These are phyloP conservation scores for Drosophila niveifrons DNA, from an alignment of 2,888 invertebrate species.

Conservation along the genomic window DNA sequence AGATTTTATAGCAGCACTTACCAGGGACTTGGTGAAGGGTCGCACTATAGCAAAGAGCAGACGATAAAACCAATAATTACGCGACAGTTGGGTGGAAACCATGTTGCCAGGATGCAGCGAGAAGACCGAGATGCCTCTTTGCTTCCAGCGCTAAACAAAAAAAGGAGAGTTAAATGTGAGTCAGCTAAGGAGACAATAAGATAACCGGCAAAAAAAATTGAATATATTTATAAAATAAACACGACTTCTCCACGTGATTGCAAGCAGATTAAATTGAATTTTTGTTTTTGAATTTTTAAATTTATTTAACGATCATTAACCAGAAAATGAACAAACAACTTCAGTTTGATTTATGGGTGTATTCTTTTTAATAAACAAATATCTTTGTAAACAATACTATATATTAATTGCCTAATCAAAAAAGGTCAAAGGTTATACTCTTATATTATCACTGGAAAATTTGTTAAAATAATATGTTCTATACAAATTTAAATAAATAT, in stretches of 20 bases:
- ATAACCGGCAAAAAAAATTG: too few species aligned
- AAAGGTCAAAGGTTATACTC: too few species aligned
- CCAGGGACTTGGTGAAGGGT: slow-evolving; percentile 97
- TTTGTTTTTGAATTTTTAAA: neutral
- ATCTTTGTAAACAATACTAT: too few species aligned
- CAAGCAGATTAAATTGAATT: neutral
- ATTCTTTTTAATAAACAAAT: too few species aligned
- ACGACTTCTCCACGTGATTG: neutral
- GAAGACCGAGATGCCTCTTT: slow-evolving; percentile 90
- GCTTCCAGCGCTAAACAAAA: slow-evolving; percentile 87
- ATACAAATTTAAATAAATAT: too few species aligned
- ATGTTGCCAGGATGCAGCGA: slow-evolving; percentile 96
- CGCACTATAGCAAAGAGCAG: slow-evolving; percentile 92
- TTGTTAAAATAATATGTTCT: too few species aligned
- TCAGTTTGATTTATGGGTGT: too few species aligned
- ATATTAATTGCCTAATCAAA: too few species aligned
- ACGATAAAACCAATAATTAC: slow-evolving; percentile 94
- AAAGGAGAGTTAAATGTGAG: neutral
- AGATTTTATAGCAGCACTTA: slow-evolving; percentile 85
- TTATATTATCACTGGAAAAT: too few species aligned
- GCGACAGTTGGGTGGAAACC: slow-evolving; percentile 91
- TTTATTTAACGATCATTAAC: neutral
- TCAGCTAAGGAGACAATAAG: too few species aligned
- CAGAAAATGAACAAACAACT: neutral
- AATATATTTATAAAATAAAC: too few species aligned